A percentile compares a stretch with the other conserved stretches of the same genome.
Conservation (phyloP, 2,888 invertebrate genomes). For the Agrochola lychnidis region DNA sequence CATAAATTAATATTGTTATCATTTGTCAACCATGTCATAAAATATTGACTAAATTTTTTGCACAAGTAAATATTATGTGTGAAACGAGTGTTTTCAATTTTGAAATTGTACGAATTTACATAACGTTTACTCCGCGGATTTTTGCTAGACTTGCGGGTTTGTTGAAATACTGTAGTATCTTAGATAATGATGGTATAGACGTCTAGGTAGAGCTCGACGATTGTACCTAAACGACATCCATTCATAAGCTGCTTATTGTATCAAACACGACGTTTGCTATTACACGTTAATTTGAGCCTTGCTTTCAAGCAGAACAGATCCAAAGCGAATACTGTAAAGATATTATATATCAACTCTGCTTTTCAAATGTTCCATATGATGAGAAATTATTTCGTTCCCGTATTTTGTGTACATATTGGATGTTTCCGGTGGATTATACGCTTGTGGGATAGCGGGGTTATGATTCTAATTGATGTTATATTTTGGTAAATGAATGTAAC, state of each 20-base stretch:
- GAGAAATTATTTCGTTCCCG: constrained; percentile 3
- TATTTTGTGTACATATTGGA: constrained; percentile 13
- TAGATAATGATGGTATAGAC: not conserved
- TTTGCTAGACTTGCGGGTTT: not conserved
- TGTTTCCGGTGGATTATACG: constrained; percentile 15
- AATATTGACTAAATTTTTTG: not conserved
- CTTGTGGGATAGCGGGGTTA: not conserved
- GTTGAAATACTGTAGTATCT: not conserved
- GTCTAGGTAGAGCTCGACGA: not conserved
- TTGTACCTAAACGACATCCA: not conserved
- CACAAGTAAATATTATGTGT: not conserved
- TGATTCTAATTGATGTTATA: constrained; percentile 12
- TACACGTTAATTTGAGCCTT: constrained; percentile 12
- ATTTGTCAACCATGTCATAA: not conserved
- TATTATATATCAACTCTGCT: constrained; percentile 13
- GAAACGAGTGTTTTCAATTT: not conserved
- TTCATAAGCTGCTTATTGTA: constrained; percentile 33
- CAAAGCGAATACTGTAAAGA: constrained; percentile 6
- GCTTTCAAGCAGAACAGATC: not conserved
- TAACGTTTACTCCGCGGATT: not conserved
- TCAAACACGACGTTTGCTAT: not conserved
- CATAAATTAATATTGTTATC: no score
- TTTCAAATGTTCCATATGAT: constrained; percentile 27
- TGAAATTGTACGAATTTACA: not conserved
- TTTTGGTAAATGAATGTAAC: not conserved